Conservation (phyloP, 2,888 invertebrate species). For the Agrochola macilenta region DNA sequence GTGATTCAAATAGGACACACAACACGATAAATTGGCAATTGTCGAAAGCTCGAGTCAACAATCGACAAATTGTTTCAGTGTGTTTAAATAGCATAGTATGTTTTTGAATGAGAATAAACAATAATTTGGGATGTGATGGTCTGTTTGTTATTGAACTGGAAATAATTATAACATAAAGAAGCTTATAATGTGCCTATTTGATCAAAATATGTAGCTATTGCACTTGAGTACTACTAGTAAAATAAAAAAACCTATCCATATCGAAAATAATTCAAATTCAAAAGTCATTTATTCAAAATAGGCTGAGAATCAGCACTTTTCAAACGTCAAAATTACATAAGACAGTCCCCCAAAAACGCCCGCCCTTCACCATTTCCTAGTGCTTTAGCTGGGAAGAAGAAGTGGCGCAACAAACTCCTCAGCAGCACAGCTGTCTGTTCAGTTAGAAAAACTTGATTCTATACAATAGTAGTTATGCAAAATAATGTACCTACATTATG, state of each 20-base stretch:
- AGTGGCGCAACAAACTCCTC: too few species aligned
- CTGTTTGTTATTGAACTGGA: neutral
- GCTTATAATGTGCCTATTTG: neutral
- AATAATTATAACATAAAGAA: neutral
- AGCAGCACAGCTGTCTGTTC: too few species aligned
- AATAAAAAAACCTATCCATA: neutral
- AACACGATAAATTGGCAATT: conserved; percentile 15
- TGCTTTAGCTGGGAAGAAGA: too few species aligned
- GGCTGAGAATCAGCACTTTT: too few species aligned
- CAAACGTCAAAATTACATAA: too few species aligned
- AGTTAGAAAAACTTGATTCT: too few species aligned
- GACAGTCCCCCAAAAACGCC: too few species aligned
- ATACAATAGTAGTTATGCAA: too few species aligned
- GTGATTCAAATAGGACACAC: conserved; percentile 1
- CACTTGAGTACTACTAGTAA: too few species aligned
- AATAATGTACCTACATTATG: too few species aligned
- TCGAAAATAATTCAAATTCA: neutral
- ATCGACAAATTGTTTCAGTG: conserved; percentile 2
- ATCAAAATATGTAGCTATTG: neutral
- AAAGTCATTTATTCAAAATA: too few species aligned
- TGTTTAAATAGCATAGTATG: neutral
- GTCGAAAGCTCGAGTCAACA: neutral
- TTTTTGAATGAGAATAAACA: neutral
- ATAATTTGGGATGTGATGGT: neutral
- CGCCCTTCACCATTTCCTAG: too few species aligned